Conservation (phyloP, 1,140 invertebrate genomes). For the Eumaeus atala region DNA sequence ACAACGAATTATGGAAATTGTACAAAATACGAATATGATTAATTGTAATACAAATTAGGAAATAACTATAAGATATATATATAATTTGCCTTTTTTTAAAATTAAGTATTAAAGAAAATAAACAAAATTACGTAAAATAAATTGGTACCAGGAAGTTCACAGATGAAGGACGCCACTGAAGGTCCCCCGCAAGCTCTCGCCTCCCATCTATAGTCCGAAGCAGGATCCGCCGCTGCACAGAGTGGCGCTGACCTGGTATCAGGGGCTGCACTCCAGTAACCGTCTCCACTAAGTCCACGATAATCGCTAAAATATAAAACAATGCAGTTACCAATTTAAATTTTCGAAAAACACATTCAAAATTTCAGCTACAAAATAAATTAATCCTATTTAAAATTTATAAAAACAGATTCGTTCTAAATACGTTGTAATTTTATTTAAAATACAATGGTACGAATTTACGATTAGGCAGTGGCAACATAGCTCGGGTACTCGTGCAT, state of each 20-base stretch:
- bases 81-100: slow-evolving; percentile 5
- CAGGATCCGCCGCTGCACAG: slow-evolving; percentile 81
- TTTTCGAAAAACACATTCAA: too few relatives aligned
- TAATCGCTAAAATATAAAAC: slow-evolving; percentile 56
- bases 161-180: slow-evolving; percentile 82
- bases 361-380: too few relatives aligned
- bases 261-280: slow-evolving; percentile 78
- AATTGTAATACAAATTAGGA: neutral
- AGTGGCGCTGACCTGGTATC: slow-evolving; percentile 68
- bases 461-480: too few relatives aligned
- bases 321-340: neutral
- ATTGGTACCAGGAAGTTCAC: slow-evolving; percentile 80
- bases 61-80: neutral
- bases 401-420: too few relatives aligned
- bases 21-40: too few relatives aligned
- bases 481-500: too few relatives aligned
- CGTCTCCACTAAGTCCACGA: slow-evolving; percentile 76
- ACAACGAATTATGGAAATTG: too few relatives aligned
- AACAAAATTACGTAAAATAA: neutral
- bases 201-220: slow-evolving; percentile 82
- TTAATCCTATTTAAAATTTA: too few relatives aligned
- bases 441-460: too few relatives aligned
- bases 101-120: neutral
- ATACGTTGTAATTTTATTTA: too few relatives aligned
- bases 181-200: slow-evolving; percentile 81